These are phyloP conservation scores for Prinia subflava DNA, from an alignment of 2,113 vertebrate species.

Conservation along the genomic window DNA sequence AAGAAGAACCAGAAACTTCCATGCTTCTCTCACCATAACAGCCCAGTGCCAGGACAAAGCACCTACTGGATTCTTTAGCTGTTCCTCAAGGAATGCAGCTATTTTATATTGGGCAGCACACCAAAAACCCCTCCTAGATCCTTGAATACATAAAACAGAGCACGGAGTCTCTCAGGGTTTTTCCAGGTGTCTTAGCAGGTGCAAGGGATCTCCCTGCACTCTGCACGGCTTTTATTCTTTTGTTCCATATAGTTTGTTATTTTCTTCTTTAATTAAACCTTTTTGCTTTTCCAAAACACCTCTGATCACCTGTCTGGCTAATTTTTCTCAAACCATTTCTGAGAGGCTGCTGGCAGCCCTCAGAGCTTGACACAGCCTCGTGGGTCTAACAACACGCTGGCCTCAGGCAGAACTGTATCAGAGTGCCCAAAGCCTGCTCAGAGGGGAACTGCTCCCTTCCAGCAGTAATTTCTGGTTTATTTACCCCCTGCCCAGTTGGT, in stretches of 20 bases:
- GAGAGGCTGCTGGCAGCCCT: not conserved
- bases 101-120: not conserved
- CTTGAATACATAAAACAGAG: not conserved
- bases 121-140: not conserved
- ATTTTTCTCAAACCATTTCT: not conserved
- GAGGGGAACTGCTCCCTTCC: not conserved
- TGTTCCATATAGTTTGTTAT: not conserved
- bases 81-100: not conserved
- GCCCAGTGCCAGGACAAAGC: not conserved
- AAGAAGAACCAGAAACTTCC: not conserved
- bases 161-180: not conserved
- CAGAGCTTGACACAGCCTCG: not conserved
- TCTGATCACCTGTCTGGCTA: not conserved
- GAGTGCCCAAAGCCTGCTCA: not conserved
- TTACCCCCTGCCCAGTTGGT: not conserved
- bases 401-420: not conserved
- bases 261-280: not conserved
- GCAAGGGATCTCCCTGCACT: not conserved
- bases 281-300: not conserved
- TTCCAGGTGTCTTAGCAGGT: not conserved
- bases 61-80: not conserved
- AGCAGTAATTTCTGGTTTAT: not conserved
- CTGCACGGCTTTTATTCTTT: not conserved
- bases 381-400: not conserved
- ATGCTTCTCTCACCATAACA: not conserved